A percentile compares a stretch with the other conserved stretches of the same genome.
Evolutionary conservation across 2,113 vertebrate species (phyloP).

Genomic region (Pelusios castaneus): DNA sequence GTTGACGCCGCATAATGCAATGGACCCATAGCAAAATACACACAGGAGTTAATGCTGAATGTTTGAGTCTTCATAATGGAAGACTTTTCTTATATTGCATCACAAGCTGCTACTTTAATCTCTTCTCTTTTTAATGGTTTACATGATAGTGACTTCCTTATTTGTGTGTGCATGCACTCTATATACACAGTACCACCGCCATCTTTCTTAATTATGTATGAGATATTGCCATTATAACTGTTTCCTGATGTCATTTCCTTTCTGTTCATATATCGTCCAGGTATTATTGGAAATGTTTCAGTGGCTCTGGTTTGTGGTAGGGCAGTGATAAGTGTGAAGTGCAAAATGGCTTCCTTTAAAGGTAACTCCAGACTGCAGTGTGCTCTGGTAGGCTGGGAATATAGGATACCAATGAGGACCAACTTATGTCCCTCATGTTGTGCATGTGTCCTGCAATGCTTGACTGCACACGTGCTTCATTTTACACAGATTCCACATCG

Average conservation of each 20-base stretch:
- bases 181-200: not conserved
- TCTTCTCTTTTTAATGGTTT: not conserved
- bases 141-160: not conserved
- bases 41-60: accelerated
- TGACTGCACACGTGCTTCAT: not conserved
- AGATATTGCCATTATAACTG: not conserved
- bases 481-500: not conserved
- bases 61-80: not conserved
- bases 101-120: not conserved
- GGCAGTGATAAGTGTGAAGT: accelerated
- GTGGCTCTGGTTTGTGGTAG: not conserved
- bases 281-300: not conserved
- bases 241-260: not conserved
- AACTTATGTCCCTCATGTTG: not conserved
- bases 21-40: not conserved
- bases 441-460: not conserved
- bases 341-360: not conserved
- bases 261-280: not conserved
- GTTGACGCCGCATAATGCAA: not conserved
- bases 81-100: not conserved
- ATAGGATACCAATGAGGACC: not conserved
- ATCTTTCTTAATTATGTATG: constrained; percentile 27
- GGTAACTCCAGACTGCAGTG: not conserved
- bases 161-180: constrained; percentile 12
- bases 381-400: not conserved